Base-by-base conservation (phyloP, 1,140 invertebrate species). In the Lordiphosa stackelbergi region DNA sequence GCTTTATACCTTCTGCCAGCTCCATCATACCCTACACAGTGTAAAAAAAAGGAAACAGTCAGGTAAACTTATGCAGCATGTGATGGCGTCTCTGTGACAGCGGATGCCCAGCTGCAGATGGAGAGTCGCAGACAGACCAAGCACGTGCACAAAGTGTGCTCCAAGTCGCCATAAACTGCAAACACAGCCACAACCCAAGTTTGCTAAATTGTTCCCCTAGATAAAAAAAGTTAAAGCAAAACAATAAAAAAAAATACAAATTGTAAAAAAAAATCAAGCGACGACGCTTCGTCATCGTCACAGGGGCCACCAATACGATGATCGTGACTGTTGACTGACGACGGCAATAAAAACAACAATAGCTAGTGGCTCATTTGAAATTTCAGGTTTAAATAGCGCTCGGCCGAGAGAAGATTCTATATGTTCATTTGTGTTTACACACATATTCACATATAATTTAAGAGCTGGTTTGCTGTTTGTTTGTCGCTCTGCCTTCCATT, bases 371-470 rank as follows among this genome's bases (percentile, higher is more conserved):
- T 78, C 69, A 69, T 78, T 71, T 22, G 36, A 69, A 56, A 69
- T 64, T 59, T 81, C 56, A 71, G 63, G 71, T 61, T 75, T 81
- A 60, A 57, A 71, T 75, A 78, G 73, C 73, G 63, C 68, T 69
- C 62, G 68, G 56, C 62, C 66, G 62, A 53, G 38, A 56, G 45
- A 66, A 59, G 63, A 66, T 66, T 66, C 63, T 59, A 69, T 69
- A 53, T 46, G 45, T 42, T 56, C 37, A 35, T 8, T 45, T 51
- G 2, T 40, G 10, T 41, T 9, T 34, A 16, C 34, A 12, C 10
- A 4, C n/a, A 58, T 24, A 51, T 58, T 48, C 54, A 45, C 48
- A 43, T 54, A 46, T 61, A 34, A 16, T 16, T 22, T 13, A 11
- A 35, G n/a, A 28, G 40, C 48, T 69, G 31, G 36, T 43, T 38